A percentile compares a stretch with the other conserved stretches of the same genome.
Conservation (phyloP, 2,113 vertebrate genomes). For the Entelurus aequoreus region DNA sequence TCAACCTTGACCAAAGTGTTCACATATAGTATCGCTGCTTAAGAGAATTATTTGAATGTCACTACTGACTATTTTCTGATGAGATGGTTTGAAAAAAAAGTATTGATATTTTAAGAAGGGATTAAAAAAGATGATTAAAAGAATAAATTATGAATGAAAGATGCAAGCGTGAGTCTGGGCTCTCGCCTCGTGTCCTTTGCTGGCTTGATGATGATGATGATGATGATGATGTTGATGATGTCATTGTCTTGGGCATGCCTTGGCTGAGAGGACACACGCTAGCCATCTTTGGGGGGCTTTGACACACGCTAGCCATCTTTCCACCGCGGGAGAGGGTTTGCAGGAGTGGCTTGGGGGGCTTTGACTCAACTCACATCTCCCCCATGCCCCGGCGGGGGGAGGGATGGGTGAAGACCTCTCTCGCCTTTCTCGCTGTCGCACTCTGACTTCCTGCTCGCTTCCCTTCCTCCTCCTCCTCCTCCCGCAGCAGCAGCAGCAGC, state of each 20-base stretch:
- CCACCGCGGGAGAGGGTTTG: conserved; percentile 35
- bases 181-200: conserved; percentile 44
- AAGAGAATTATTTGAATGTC: conserved; percentile 4
- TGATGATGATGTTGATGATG: conserved; percentile 44
- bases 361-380: conserved; percentile 58
- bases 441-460: conserved; percentile 19
- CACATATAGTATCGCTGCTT: conserved; percentile 30
- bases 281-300: conserved; percentile 51
- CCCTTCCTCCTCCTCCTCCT: conserved; percentile 23
- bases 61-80: conserved; percentile 1
- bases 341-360: conserved; percentile 34
- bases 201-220: conserved; percentile 15
- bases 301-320: conserved; percentile 51
- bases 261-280: conserved; percentile 45
- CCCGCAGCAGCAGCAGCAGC: conserved; percentile 14
- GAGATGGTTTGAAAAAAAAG: conserved; percentile 30
- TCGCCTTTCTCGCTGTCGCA: not conserved
- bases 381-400: conserved; percentile 14
- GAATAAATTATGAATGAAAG: conserved; percentile 52
- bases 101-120: conserved; percentile 30
- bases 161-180: conserved; percentile 39
- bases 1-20: conserved; percentile 47
- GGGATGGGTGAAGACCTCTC: not conserved
- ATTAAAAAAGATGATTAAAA: conserved; percentile 37
- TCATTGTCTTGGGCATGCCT: conserved; percentile 60